phyloP scores from a whole-genome alignment of 2,113 vertebrate species.

The Kryptolebias marmoratus region DNA sequence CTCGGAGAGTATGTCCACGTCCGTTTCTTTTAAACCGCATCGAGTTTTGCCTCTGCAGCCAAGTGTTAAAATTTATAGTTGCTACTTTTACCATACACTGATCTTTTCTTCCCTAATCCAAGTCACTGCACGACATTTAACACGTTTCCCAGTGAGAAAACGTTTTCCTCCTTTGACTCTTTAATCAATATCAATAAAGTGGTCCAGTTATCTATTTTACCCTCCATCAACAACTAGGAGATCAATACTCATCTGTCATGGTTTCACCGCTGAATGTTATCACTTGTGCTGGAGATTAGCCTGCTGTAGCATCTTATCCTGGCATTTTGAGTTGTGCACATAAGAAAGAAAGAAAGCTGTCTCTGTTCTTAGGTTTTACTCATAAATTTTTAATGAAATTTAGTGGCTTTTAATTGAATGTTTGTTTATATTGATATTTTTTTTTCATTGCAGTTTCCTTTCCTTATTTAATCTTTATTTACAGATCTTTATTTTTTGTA shows the following conservation, averaged over 20 bases:
- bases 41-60: not conserved
- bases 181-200: conserved; percentile 72
- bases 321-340: conserved; percentile 49
- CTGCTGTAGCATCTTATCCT: conserved; percentile 66
- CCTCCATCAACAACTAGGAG: conserved; percentile 57
- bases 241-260: conserved; percentile 80
- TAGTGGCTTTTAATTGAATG: not conserved
- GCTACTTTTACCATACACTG: not conserved
- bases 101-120: conserved; percentile 21
- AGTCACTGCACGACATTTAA: conserved; percentile 25
- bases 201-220: conserved; percentile 70
- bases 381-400: no score
- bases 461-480: not conserved
- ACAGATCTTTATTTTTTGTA: not conserved
- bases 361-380: not conserved
- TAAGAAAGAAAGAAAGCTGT: conserved; percentile 23
- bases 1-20: not conserved
- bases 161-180: conserved; percentile 47
- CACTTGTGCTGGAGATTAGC: conserved; percentile 74
- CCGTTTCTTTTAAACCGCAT: not conserved
- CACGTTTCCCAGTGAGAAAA: conserved; percentile 28
- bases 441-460: not conserved
- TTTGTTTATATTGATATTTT: not conserved
- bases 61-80: conserved; percentile 16
- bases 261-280: conserved; percentile 73